Percentiles rank a stretch among this genome's conserved stretches.
These are phyloP conservation scores for Lynx canadensis DNA, from an alignment of 2,113 vertebrate species.

Conservation along the genomic window DNA sequence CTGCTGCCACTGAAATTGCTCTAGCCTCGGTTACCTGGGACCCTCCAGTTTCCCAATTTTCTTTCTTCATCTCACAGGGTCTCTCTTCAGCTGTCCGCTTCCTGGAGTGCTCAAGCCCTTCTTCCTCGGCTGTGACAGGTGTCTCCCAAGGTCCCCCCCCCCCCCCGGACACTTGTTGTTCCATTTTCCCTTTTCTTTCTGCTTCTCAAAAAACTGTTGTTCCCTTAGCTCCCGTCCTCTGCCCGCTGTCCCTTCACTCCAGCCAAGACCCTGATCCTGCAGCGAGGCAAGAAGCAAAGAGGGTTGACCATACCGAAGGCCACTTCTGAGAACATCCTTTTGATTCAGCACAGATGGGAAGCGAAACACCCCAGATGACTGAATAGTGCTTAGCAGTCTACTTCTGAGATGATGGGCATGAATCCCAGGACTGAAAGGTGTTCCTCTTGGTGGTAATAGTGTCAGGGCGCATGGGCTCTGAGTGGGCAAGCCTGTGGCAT, in stretches of 20 bases:
- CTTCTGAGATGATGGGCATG: background rate
- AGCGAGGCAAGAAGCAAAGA: background rate
- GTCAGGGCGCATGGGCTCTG: rapidly evolving
- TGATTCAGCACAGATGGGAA: background rate
- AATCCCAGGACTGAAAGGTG: background rate
- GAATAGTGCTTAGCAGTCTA: background rate
- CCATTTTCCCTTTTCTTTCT: background rate
- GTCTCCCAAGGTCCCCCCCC: background rate
- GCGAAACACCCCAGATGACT: background rate
- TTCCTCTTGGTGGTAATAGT: background rate
- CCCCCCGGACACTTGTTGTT: background rate
- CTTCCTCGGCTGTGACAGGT: background rate
- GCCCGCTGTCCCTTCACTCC: background rate
- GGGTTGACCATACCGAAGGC: background rate
- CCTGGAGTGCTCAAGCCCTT: background rate
- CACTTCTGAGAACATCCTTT: constrained; percentile 6
- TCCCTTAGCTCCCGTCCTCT: background rate
- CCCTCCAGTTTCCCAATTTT: background rate
- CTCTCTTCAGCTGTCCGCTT: background rate
- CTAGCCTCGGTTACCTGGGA: background rate
- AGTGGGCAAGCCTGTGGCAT: background rate
- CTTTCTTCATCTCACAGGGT: background rate
- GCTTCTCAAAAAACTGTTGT: background rate
- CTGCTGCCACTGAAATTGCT: background rate
- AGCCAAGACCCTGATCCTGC: background rate